Evolutionary conservation across 2,113 vertebrate species (phyloP), one percentile per base, ranked within the genome.

Genomic region (Rhea americana): DNA sequence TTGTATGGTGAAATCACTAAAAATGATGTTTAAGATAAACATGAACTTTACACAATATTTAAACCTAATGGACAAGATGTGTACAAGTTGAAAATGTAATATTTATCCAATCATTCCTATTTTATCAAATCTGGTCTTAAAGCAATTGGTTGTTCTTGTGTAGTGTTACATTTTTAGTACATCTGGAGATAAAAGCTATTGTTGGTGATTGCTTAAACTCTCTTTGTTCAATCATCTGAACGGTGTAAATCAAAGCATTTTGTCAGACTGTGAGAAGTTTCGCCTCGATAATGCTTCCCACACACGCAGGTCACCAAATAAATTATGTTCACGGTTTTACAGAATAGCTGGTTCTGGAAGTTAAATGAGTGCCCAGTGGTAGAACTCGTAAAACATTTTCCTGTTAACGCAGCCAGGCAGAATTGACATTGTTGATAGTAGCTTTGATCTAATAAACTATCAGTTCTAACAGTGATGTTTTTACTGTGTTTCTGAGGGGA

Each of bases 221-320:
- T 88, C 86, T 97, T 96, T 97, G 94, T 96, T 97, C 97, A 97
- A 67, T 96, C 94, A 96, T 94, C 91, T 97, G 95, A 97, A 96
- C 95, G 87, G 96, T 95, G 78, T 95, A 97, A 97, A 97, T 97
- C 97, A 96, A 96, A 97, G 96, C 93, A 88, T 96, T 98, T 97
- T 97, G 96, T 97, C 96, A 97, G 94, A 85, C 96, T 96, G 91
- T 95, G 96, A 95, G 96, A 97, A 95, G 91, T 97, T 97, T 97
- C 71, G 76, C 93, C 90, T 97, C 95, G 94, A 74, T 97, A 96
- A 93, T 94, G 94, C 93, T 97, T 97, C 86, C 94, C 74, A 48
- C 90, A 93, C 93, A 94, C 3, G 1, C 53, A 45, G 96, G 95
- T 97, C 63, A 50, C 94, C 90, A 91, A 95, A 96, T 97, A 96